A percentile compares a stretch with the other conserved stretches of the same genome.
phyloP scores from a whole-genome alignment of 1,140 invertebrate species.

The Solen grandis region DNA sequence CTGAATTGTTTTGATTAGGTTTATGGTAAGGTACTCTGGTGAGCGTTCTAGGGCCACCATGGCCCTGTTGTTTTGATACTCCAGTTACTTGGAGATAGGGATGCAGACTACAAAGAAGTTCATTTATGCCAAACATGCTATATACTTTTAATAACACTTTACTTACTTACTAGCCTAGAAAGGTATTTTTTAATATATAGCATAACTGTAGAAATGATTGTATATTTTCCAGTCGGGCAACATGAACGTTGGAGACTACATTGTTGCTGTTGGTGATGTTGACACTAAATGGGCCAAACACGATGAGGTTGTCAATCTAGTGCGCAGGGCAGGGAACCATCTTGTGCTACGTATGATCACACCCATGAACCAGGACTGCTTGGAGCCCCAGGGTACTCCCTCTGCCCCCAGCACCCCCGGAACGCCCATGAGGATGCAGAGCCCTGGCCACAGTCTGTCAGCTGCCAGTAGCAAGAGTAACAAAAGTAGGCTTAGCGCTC shows the following conservation, averaged over 20 bases:
- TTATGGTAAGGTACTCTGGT: too few species aligned
- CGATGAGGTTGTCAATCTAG: slow-evolving; percentile 93
- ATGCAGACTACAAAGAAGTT: too few species aligned
- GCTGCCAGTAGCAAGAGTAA: slow-evolving; percentile 70
- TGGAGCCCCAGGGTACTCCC: slow-evolving; percentile 68
- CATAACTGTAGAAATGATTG: too few species aligned
- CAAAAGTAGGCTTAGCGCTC: slow-evolving; percentile 69
- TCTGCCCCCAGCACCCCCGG: slow-evolving; percentile 64
- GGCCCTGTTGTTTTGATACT: too few species aligned
- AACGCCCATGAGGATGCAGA: slow-evolving; percentile 66
- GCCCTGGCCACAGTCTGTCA: slow-evolving; percentile 63
- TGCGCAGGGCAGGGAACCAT: slow-evolving; percentile 87
- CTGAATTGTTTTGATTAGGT: too few species aligned
- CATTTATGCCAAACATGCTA: too few species aligned
- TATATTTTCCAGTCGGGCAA: slow-evolving; percentile 94
- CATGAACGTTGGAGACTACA: slow-evolving; percentile 96
- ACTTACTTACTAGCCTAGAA: too few species aligned
- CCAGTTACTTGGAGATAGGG: too few species aligned
- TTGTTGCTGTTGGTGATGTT: slow-evolving; percentile 92
- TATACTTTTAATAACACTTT: too few species aligned
- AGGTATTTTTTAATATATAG: too few species aligned
- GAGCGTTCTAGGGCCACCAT: too few species aligned
- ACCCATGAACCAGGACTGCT: slow-evolving; percentile 91
- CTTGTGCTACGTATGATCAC: slow-evolving; percentile 91
- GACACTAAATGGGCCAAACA: slow-evolving; percentile 97